phyloP scores from a whole-genome alignment of 2,888 invertebrate genomes.

The Tipula helvola region DNA sequence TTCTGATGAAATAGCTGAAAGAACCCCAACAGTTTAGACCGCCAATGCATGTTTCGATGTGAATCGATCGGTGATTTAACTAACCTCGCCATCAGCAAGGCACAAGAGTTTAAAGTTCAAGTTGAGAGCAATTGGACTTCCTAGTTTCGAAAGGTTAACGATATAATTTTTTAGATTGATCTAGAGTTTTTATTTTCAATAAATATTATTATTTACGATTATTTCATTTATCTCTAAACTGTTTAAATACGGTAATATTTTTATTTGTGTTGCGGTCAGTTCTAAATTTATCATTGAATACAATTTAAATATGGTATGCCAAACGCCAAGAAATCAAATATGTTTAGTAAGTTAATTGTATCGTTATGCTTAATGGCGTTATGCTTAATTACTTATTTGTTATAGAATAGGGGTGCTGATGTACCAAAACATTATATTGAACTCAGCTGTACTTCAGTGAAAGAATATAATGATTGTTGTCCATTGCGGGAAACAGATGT shows the following conservation, averaged over 20 bases:
- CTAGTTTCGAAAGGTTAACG: not conserved
- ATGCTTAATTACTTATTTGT: too few relatives aligned
- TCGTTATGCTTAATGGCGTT: not conserved
- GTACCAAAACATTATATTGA: conserved; percentile 16
- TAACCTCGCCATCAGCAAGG: too few relatives aligned
- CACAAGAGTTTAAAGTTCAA: too few relatives aligned
- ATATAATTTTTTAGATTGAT: too few relatives aligned
- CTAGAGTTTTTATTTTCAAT: not conserved
- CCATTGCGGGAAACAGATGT: too few relatives aligned
- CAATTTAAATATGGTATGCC: not conserved
- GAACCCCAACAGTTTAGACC: too few relatives aligned
- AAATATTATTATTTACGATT: not conserved
- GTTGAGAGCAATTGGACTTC: too few relatives aligned
- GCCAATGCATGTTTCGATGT: too few relatives aligned
- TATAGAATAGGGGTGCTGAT: too few relatives aligned
- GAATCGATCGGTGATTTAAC: too few relatives aligned
- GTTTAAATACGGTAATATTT: not conserved
- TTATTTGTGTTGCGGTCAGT: not conserved
- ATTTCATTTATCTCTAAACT: not conserved
- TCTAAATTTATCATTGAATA: not conserved
- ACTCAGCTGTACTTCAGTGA: conserved; percentile 16
- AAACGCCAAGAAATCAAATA: not conserved
- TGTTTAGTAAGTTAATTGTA: not conserved
- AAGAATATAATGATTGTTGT: conserved; percentile 14
- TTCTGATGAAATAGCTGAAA: too few relatives aligned